Percentiles rank a stretch among this genome's conserved stretches.
Conservation (phyloP, 2,797 vertebrate species). For the Malurus leucopterus region DNA sequence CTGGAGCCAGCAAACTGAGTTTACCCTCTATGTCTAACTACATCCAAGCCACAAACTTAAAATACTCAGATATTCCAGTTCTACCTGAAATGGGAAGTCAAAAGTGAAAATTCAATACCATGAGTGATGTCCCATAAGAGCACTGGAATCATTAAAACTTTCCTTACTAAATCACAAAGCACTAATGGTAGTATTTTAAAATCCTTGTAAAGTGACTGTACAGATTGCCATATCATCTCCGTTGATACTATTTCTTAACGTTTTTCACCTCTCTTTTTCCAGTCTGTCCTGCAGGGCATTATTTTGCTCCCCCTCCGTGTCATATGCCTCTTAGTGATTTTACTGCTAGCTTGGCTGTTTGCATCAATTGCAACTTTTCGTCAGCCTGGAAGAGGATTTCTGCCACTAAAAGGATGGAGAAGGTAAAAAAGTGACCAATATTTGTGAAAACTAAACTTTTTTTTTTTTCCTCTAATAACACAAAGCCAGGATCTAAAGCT, state of each 20-base stretch:
- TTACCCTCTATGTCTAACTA: not conserved
- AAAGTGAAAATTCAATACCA: not conserved
- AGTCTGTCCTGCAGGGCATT: conserved; percentile 85
- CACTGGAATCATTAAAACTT: not conserved
- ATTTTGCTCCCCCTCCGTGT: conserved; percentile 88
- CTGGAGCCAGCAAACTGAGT: not conserved
- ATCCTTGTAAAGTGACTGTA: not conserved
- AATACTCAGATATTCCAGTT: not conserved
- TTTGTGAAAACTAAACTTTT: not conserved
- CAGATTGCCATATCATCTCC: not conserved
- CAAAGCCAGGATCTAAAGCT: not conserved
- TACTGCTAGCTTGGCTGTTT: conserved; percentile 85
- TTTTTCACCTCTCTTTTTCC: conserved; percentile 15
- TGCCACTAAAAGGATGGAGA: conserved; percentile 89
- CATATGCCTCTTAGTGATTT: conserved; percentile 71
- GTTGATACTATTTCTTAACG: not conserved
- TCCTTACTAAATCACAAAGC: not conserved
- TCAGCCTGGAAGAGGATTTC: conserved; percentile 73
- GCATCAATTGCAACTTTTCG: conserved; percentile 78
- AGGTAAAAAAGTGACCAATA: conserved; percentile 75
- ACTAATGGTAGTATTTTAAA: not conserved
- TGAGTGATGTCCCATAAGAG: not conserved
- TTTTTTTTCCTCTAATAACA: not conserved
- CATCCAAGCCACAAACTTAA: not conserved
- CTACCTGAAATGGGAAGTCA: not conserved